phyloP scores from a whole-genome alignment of 2,888 invertebrate species.

The Bombylius discolor region DNA sequence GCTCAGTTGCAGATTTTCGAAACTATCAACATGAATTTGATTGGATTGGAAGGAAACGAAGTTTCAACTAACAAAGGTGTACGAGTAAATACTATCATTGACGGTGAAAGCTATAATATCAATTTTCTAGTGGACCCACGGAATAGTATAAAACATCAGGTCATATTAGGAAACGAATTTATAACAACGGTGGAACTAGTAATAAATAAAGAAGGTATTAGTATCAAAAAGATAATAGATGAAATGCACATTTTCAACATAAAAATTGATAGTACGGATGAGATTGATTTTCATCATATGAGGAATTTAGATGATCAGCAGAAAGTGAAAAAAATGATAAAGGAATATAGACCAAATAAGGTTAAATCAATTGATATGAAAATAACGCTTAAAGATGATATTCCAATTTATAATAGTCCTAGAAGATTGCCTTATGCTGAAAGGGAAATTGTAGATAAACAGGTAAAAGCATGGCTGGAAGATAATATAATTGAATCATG shows the following conservation, averaged over 20 bases:
- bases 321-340: background rate
- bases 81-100: background rate
- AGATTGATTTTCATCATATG: background rate
- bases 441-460: slow-evolving; percentile 16
- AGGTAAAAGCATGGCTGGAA: slow-evolving; percentile 21
- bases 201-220: background rate
- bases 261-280: background rate
- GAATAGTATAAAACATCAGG: background rate
- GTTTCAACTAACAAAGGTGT: too few relatives aligned
- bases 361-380: background rate
- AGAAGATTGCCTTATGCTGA: slow-evolving; percentile 18
- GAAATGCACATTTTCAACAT: background rate
- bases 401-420: slow-evolving; percentile 18
- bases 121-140: background rate
- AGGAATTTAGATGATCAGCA: background rate
- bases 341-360: background rate
- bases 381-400: slow-evolving; percentile 19
- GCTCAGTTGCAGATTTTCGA: too few relatives aligned
- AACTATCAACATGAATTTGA: too few relatives aligned
- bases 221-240: background rate
- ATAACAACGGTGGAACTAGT: background rate
- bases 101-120: background rate
- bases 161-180: background rate
- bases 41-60: too few relatives aligned
- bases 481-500: slow-evolving; percentile 21